Conservation (phyloP, 2,797 vertebrate genomes). For the Epinephelus coioides region DNA sequence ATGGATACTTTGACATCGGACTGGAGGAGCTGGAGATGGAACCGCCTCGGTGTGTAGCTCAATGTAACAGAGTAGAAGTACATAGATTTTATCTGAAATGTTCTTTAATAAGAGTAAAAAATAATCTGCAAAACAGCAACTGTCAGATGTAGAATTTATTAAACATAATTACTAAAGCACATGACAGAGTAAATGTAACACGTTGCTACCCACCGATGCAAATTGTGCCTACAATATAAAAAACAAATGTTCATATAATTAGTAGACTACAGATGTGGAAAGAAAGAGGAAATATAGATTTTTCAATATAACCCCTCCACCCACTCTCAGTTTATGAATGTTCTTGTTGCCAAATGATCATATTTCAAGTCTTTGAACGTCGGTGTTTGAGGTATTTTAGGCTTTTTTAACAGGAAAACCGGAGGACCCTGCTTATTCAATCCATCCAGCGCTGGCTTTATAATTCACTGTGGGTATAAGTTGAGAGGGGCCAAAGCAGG, state of each 20-base stretch:
- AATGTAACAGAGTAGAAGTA: too few relatives aligned
- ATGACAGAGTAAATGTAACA: too few relatives aligned
- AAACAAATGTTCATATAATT: conserved; percentile 51
- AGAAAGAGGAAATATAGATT: conserved; percentile 46
- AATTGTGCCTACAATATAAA: conserved; percentile 38
- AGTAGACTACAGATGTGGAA: conserved; percentile 59
- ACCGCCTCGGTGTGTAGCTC: too few relatives aligned
- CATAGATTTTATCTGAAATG: too few relatives aligned
- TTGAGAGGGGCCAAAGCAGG: conserved; percentile 38
- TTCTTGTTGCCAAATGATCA: conserved; percentile 63
- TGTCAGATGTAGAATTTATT: too few relatives aligned
- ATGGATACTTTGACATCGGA: too few relatives aligned
- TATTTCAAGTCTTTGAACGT: conserved; percentile 71
- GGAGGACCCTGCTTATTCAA: conserved; percentile 51
- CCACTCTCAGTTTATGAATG: conserved; percentile 52
- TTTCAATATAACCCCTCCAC: conserved; percentile 39
- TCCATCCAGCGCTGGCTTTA: conserved; percentile 53
- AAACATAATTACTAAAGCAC: too few relatives aligned
- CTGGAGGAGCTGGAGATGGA: too few relatives aligned
- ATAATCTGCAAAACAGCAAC: too few relatives aligned
- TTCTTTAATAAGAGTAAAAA: too few relatives aligned
- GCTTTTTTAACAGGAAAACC: conserved; percentile 63
- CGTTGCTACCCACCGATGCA: not conserved
- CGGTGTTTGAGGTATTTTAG: conserved; percentile 62
- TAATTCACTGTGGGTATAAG: conserved; percentile 52